Base-by-base conservation (phyloP, 2,888 invertebrate genomes). In the Oasisia sp. region DNA sequence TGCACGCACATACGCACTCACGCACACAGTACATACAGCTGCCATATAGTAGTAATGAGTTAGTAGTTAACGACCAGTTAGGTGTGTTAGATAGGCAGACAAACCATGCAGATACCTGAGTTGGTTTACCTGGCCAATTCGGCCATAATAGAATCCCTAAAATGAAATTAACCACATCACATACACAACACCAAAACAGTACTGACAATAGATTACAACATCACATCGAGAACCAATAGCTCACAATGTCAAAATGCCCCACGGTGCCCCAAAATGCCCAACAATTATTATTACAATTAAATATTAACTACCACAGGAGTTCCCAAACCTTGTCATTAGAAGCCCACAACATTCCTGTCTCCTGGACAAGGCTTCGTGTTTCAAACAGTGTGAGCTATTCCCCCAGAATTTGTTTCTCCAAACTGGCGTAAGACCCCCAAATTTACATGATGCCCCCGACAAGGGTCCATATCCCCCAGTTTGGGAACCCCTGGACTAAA, bases 91-190 rank as follows among this genome's bases (percentile, higher is more conserved):
- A 19, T 74, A 74, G 74, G 74, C 27, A 74, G 27, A 74, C 74
- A 74, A 74, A 74, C 74, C 74, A 74, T 74, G 74, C 74, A 74
- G 74, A 74, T 74, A 74, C 74, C 74, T 74, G 74, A 74, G n/a
- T 74, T 19, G 27, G 27, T 74, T 74, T 74, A 97, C 97, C 99
- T 97, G 95, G 99, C 99, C 92, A 99, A 98, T 97, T 99, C 99
- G 9, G 98, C 98, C 96, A 98, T 98, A 93, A 99, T 97, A 95
- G 99, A 99, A 96, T 99, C 99, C 93, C 99, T 96, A 95, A 91
- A 93, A 91, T n/a, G 89, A 91, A 56, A 38, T 90, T 44, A 90
- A 90, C 90, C 12, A 38, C 38, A 38, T 90, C 44, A 90, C 90
- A 90, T 14, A 90, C 32, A 44, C 27, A 44, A 44, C 38, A 38